Base-by-base conservation (phyloP, 2,113 vertebrate species). In the Protobothrops flavoviridis region DNA sequence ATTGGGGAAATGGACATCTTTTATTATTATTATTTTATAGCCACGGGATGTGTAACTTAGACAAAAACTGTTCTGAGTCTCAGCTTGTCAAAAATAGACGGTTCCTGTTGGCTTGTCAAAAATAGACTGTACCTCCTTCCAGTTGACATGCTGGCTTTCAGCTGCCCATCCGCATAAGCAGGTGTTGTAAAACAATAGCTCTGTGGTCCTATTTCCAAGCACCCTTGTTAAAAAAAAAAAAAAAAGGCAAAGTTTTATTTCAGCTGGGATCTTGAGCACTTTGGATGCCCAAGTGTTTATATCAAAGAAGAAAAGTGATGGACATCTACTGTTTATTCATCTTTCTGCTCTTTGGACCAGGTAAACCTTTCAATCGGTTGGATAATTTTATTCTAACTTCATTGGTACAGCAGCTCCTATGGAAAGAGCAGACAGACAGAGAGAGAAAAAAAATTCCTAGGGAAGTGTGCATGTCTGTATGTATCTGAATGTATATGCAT, bases 121-220 rank as follows among this genome's bases (percentile, higher is more conserved):
- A 92, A 92, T 59, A 11, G 86, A 56, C 29, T 81, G 59, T 87
- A 96, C 92, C 74, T n/a, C 1, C 95, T 93, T 94, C 20, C n/a
- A 93, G 2, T 24, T 52, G 1, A 33, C 20, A 4, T 17, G 20
- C 55, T 17, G 33, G 64, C 95, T 89, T 90, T 96, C 98, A 98
- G 98, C 97, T 98, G 98, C 97, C 74, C 94, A 2, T 93, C 86
- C 91, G 92, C 86, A 0, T 86, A 85, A 97, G 97, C 98, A 98
- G 98, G 97, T 98, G 98, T 95, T 95, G 96, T 95, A 95, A 98
- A 87, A 91, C 94, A 95, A 97, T 95, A 97, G 93, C 94, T 56
- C 53, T 0, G 53, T 11, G 50, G 48, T 45, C 93, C 21, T 69
- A 85, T 94, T 95, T 74, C 29, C 93, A 91, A 86, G 64, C 50